Base-by-base conservation (phyloP, 2,888 invertebrate species). In the Drosophila aldrichi region DNA sequence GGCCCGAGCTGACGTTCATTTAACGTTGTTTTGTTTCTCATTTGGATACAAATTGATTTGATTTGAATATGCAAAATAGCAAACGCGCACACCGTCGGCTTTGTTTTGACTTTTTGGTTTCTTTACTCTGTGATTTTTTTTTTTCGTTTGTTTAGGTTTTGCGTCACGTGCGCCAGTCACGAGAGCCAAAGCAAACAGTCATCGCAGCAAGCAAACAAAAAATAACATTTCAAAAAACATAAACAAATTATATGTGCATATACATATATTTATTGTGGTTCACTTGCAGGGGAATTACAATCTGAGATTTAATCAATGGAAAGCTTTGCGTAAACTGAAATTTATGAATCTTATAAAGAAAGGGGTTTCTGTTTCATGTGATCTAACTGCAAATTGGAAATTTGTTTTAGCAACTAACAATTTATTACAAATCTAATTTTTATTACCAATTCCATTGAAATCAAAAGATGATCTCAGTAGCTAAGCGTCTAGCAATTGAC, bases 31-130 rank as follows among this genome's bases (percentile, higher is more conserved):
- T 70, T 70, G 61, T 63, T 55, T 80, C 77, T 54, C 66, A 59
- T 85, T 78, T 64, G 54, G 60, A 55, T 49, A 52, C 72, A 84
- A 78, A 78, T 74, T 78, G 65, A 55, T 70, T 82, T 72, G 44
- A 78, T 79, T 82, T 73, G 62, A 88, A 85, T 85, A 84, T 85
- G 90, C 90, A 72, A 85, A 89, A 85, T 86, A 88, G 90, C 80
- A n/a, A 73, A 68, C 73, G 81, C 70, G 49, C 55, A 82, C 68
- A 54, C 63, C 60, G 40, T 38, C 49, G 54, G 34, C 43, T 54
- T 79, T 56, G 55, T 72, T 73, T 76, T 88, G 59, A n/a, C 51
- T 70, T 68, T 63, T 63, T 52, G 22, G 60, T 58, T 64, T 16
- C 40, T 36, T 44, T 25, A 14, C 48, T 54, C 32, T 59, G 41